phyloP scores from a whole-genome alignment of 2,888 invertebrate species.

The Conus canariensis region DNA sequence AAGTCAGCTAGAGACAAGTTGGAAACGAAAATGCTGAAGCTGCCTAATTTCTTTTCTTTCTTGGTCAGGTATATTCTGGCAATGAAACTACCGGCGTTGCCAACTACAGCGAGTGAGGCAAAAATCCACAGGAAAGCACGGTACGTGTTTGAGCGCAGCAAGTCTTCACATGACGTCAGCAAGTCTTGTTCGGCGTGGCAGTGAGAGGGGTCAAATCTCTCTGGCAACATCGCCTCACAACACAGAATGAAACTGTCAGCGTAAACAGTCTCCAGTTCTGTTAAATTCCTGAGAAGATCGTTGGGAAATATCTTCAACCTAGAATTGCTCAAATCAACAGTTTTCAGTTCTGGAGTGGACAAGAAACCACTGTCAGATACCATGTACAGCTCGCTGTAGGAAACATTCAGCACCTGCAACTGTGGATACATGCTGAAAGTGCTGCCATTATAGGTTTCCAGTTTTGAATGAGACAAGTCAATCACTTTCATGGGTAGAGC shows the following conservation, averaged over 20 bases:
- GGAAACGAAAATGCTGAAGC: conserved; percentile 43
- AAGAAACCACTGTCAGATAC: background rate
- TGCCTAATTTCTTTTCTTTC: conserved; percentile 1
- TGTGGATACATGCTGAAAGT: background rate
- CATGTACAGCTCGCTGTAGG: background rate
- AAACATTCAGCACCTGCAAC: background rate
- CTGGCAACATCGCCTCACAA: conserved; percentile 26
- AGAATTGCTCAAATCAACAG: background rate
- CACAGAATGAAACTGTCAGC: conserved; percentile 19
- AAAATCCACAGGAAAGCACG: conserved; percentile 40
- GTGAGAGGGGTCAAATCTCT: background rate
- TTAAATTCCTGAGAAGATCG: conserved; percentile 5
- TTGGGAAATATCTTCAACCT: background rate
- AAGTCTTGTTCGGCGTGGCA: conserved; percentile 37
- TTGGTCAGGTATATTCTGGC: conserved; percentile 18
- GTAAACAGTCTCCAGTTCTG: background rate
- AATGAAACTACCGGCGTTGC: conserved; percentile 33
- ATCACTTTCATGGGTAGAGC: background rate
- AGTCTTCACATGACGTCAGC: conserved; percentile 29
- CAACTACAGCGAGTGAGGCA: conserved; percentile 27
- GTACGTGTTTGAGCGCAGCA: conserved; percentile 20
- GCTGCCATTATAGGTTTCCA: conserved; percentile 3
- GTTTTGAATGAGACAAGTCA: background rate
- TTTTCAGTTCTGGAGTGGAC: conserved; percentile 9
- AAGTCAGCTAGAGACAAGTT: conserved; percentile 49